phyloP scores from a whole-genome alignment of 1,140 invertebrate species.

The Apocrypta bakeri region DNA sequence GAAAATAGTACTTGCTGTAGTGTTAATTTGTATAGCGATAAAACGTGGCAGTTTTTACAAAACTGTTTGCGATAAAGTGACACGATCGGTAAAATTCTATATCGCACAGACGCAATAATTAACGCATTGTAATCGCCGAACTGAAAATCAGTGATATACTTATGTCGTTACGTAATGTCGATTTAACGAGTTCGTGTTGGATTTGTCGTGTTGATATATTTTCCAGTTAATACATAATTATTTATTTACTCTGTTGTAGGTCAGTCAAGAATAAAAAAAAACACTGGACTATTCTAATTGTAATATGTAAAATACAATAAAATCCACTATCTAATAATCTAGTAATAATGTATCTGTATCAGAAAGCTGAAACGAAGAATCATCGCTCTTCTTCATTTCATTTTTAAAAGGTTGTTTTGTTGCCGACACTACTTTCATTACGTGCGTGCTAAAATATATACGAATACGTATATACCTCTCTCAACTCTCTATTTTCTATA shows the following conservation, averaged over 20 bases:
- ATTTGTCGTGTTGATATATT: background rate
- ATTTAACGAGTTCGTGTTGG: background rate
- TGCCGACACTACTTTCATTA: conserved; percentile 42
- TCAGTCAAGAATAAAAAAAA: conserved; percentile 26
- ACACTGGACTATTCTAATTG: conserved; percentile 37
- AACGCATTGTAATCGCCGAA: too few species aligned
- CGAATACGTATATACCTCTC: conserved; percentile 37
- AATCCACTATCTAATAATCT: conserved; percentile 44
- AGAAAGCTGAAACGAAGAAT: conserved; percentile 47
- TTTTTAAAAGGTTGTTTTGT: conserved; percentile 23
- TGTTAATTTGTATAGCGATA: conserved; percentile 1
- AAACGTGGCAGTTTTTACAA: conserved; percentile 4
- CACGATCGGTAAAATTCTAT: too few species aligned
- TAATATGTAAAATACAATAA: conserved; percentile 23
- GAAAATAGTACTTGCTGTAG: conserved; percentile 9
- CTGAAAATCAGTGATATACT: too few species aligned
- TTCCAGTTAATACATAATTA: background rate
- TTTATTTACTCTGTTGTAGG: background rate
- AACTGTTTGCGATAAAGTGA: background rate
- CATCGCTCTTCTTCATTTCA: conserved; percentile 42
- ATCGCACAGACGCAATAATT: background rate
- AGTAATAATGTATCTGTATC: background rate
- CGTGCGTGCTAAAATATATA: conserved; percentile 43
- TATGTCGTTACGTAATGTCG: background rate
- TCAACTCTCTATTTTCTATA: conserved; percentile 48